phyloP scores from a whole-genome alignment of 1,140 invertebrate species.

The Conus betulinus region DNA sequence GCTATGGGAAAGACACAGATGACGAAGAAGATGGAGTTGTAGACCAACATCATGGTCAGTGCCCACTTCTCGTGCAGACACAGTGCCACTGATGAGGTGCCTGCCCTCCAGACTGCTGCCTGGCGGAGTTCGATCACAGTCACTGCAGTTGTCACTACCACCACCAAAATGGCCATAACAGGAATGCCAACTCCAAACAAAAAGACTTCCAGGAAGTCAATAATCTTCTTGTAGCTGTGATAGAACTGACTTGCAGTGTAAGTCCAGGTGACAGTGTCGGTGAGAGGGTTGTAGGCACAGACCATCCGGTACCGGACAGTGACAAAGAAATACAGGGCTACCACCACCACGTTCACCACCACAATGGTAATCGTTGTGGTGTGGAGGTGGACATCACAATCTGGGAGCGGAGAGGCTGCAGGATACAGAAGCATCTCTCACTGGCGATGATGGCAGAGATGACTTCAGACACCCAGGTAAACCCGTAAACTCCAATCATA shows the following conservation, averaged over 20 bases:
- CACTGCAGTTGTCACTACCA: not conserved
- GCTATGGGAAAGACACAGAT: no score
- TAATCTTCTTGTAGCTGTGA: not conserved
- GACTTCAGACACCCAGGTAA: slow-evolving; percentile 3
- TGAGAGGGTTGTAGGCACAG: not conserved
- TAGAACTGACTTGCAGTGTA: not conserved
- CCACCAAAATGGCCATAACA: not conserved
- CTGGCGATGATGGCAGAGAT: slow-evolving; percentile 24
- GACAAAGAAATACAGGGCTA: not conserved
- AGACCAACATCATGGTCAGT: slow-evolving; percentile 17
- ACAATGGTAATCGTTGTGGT: not conserved
- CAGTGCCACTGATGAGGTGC: not conserved
- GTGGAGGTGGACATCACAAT: not conserved
- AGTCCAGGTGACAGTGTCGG: not conserved
- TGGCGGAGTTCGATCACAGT: not conserved
- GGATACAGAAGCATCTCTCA: slow-evolving; percentile 30
- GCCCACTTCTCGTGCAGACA: slow-evolving; percentile 3
- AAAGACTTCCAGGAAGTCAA: not conserved
- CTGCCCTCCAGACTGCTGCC: not conserved
- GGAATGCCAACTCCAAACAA: not conserved
- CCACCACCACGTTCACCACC: not conserved
- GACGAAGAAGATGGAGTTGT: slow-evolving; percentile 1
- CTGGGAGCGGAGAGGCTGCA: slow-evolving; percentile 7
- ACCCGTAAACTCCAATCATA: slow-evolving; percentile 4
- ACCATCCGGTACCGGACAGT: slow-evolving; percentile 1